Evolutionary conservation across 2,113 vertebrate genomes (phyloP).

Genomic region (Motacilla tschutschensis): DNA sequence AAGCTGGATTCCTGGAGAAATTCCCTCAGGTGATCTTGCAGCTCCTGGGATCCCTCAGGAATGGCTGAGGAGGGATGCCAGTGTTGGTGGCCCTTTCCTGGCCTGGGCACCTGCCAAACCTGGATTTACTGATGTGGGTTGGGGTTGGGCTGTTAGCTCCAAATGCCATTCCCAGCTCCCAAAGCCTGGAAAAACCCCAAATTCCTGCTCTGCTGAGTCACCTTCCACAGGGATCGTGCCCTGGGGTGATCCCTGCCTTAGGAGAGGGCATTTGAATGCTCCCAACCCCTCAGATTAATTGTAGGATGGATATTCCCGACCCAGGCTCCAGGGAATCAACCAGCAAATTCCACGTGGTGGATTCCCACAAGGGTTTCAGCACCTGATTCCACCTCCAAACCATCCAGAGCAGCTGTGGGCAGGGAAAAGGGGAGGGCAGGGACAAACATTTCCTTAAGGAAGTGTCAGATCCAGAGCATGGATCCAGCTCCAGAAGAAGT

Average conservation of each 20-base stretch:
- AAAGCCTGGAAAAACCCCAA: neutral
- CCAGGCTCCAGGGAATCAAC: neutral
- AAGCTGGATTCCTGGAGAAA: neutral
- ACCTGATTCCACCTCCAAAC: neutral
- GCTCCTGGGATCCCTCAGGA: neutral
- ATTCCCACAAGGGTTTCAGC: neutral
- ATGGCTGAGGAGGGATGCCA: neutral
- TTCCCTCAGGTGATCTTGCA: neutral
- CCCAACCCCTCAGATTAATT: rapidly evolving
- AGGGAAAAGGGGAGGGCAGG: neutral
- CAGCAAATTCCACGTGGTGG: rapidly evolving
- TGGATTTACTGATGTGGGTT: neutral
- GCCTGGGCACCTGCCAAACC: neutral
- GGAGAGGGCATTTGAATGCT: neutral
- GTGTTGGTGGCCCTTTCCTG: neutral
- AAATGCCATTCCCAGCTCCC: neutral
- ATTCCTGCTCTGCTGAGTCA: neutral
- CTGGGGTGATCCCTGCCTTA: too few relatives aligned
- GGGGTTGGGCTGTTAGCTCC: neutral
- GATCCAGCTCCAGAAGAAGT: neutral
- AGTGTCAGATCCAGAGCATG: neutral
- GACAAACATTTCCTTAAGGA: neutral
- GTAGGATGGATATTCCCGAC: neutral
- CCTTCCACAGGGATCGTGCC: neutral
- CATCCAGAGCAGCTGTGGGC: neutral